Conservation (phyloP, 2,113 vertebrate genomes). For the Odobenus rosmarus region DNA sequence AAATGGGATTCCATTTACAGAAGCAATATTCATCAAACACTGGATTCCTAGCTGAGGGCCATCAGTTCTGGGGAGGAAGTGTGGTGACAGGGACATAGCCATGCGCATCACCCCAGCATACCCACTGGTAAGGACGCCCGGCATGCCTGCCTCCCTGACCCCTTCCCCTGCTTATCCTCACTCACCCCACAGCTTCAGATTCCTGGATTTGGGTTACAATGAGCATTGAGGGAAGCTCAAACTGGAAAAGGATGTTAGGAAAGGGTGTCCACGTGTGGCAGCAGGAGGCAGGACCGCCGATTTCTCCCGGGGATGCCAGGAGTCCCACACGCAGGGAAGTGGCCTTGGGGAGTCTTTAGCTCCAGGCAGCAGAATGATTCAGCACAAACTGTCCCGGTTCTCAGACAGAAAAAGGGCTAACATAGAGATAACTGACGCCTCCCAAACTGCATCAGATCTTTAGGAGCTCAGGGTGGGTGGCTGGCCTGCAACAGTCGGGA, state of each 20-base stretch:
- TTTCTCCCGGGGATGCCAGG: not conserved
- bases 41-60: not conserved
- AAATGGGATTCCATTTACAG: not conserved
- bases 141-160: not conserved
- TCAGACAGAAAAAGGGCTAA: not conserved
- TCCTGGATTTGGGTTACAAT: not conserved
- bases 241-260: not conserved
- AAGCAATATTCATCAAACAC: not conserved
- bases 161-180: not conserved
- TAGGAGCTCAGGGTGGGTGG: not conserved
- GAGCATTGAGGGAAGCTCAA: not conserved
- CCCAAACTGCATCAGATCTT: not conserved
- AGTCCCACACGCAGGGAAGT: not conserved
- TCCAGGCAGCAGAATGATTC: not conserved
- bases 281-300: not conserved
- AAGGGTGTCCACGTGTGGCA: not conserved
- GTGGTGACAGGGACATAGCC: not conserved
- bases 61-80: not conserved
- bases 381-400: not conserved
- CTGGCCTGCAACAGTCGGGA: too few species aligned
- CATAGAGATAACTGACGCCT: not conserved
- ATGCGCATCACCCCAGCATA: not conserved
- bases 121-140: fast-evolving
- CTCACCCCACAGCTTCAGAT: not conserved
- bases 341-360: not conserved